Conservation (phyloP, 2,113 vertebrate species). For the Pycnonotus jocosus region DNA sequence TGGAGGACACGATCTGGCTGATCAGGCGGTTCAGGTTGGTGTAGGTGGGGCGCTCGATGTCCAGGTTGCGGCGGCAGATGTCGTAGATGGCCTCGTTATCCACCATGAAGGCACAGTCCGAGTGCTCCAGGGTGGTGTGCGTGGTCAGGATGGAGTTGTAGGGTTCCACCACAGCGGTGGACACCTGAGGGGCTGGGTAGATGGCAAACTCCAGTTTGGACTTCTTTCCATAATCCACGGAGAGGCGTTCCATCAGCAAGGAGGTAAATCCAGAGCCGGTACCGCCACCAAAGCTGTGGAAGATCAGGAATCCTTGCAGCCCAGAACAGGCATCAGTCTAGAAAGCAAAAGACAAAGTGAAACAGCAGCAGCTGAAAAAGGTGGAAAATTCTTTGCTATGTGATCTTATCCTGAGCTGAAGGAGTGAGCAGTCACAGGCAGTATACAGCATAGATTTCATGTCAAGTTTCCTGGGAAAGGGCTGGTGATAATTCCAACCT, state of each 20-base stretch:
- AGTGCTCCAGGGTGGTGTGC: conserved; percentile 78
- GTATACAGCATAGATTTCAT: neutral
- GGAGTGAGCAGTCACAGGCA: neutral
- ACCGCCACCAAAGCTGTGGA: conserved; percentile 81
- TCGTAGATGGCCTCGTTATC: conserved; percentile 82
- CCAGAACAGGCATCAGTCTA: conserved; percentile 78
- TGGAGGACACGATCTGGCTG: conserved; percentile 80
- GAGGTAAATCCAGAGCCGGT: conserved; percentile 83
- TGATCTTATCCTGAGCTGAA: neutral
- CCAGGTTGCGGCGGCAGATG: conserved; percentile 74
- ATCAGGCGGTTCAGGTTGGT: conserved; percentile 79
- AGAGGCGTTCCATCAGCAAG: conserved; percentile 91
- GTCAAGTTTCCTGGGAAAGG: neutral
- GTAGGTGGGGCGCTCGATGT: conserved; percentile 76
- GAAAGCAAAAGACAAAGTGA: neutral
- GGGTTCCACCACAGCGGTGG: conserved; percentile 79
- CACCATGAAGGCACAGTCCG: conserved; percentile 81
- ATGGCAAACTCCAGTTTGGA: conserved; percentile 91
- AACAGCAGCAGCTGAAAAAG: neutral
- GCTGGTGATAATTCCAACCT: neutral
- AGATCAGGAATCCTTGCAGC: conserved; percentile 80
- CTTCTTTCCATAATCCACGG: conserved; percentile 83
- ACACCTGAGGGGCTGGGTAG: conserved; percentile 85
- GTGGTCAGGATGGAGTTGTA: conserved; percentile 84
- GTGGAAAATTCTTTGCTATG: neutral